Evolutionary conservation across 1,140 invertebrate species (phyloP).

Genomic region (Alviniconcha marisindica): DNA sequence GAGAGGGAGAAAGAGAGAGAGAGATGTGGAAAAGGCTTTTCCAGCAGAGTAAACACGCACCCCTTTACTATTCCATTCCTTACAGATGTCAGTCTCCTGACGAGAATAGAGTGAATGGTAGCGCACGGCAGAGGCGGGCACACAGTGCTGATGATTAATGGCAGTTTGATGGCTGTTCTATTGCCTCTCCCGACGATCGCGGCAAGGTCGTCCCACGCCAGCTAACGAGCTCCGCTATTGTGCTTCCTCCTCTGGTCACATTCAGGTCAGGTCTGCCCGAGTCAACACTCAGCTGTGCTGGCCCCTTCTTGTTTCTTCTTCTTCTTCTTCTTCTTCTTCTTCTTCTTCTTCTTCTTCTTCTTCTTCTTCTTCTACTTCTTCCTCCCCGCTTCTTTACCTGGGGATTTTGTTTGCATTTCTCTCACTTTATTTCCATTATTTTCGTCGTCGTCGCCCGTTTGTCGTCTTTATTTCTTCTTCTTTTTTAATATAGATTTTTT

Average conservation of each 20-base stretch:
- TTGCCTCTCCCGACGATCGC: not conserved
- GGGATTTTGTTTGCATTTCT: too few relatives aligned
- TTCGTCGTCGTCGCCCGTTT: too few relatives aligned
- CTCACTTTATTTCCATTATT: too few relatives aligned
- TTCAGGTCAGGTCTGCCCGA: not conserved
- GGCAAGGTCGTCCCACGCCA: not conserved
- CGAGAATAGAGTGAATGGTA: not conserved
- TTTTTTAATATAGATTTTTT: too few relatives aligned
- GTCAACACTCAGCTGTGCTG: not conserved
- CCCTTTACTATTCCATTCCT: not conserved
- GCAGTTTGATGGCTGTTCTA: slow-evolving; percentile 1
- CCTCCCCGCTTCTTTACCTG: too few relatives aligned
- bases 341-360: too few relatives aligned
- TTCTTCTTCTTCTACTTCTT: too few relatives aligned
- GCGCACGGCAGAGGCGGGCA: not conserved
- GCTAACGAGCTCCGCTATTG: not conserved
- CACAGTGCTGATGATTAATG: slow-evolving; percentile 12
- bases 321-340: too few relatives aligned
- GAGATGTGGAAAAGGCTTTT: not conserved
- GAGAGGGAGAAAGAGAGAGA: not conserved
- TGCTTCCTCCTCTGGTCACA: too few relatives aligned
- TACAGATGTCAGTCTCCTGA: not conserved
- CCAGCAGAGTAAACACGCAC: not conserved
- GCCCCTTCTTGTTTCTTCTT: not conserved
- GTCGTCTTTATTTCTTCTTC: too few relatives aligned